Evolutionary conservation across 2,113 vertebrate species (phyloP).

Genomic region (Antigone vipio): DNA sequence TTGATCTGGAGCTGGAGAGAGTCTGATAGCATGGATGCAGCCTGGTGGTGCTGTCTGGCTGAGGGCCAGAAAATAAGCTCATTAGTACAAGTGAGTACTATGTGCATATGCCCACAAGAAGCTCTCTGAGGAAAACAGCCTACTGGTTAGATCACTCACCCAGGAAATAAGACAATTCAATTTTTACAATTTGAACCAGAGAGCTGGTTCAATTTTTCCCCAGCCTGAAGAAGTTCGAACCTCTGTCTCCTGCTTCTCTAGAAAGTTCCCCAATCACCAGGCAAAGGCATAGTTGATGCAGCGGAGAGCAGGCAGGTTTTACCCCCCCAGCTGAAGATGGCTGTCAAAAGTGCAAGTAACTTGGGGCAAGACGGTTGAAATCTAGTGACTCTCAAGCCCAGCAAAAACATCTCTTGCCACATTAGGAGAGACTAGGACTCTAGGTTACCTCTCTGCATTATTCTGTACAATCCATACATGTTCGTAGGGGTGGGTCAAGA

Average conservation of each 20-base stretch:
- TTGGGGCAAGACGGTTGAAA: background rate
- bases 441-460: background rate
- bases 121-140: background rate
- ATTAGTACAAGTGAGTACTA: background rate
- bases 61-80: background rate
- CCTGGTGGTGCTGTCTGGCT: background rate
- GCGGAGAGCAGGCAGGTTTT: background rate
- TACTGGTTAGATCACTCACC: background rate
- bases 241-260: background rate
- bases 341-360: background rate
- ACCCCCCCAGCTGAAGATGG: background rate
- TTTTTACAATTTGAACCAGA: background rate
- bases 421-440: background rate
- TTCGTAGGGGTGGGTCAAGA: background rate
- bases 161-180: background rate
- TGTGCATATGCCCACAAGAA: background rate
- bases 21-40: background rate
- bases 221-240: background rate
- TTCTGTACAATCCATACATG: background rate
- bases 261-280: background rate
- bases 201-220: background rate
- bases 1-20: background rate
- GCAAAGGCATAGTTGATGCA: background rate
- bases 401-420: background rate
- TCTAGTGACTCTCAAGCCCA: background rate